Evolutionary conservation across 2,888 invertebrate species (phyloP).

Genomic region (Sesia bembeciformis): DNA sequence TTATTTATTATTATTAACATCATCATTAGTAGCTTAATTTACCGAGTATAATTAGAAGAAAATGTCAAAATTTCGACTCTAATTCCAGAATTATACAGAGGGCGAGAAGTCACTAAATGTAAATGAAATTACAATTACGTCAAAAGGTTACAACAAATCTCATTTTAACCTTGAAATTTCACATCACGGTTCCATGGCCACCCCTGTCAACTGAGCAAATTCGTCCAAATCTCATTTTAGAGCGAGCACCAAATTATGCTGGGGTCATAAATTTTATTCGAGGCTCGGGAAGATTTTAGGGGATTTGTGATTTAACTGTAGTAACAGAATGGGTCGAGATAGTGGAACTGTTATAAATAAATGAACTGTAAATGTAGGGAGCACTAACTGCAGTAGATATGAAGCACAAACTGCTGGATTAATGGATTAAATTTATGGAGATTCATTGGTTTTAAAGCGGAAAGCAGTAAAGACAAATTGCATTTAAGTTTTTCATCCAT

Average conservation of each 20-base stretch:
- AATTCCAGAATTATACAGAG: too few species aligned
- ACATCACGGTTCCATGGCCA: background rate
- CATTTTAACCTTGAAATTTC: background rate
- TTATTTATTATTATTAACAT: too few species aligned
- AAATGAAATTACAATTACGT: too few species aligned
- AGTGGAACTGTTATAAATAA: conserved; percentile 28
- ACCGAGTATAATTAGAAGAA: too few species aligned
- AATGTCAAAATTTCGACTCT: too few species aligned
- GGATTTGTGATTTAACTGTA: conserved; percentile 26
- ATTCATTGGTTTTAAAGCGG: background rate
- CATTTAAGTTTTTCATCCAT: too few species aligned
- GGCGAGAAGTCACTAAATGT: too few species aligned
- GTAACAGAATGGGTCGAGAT: conserved; percentile 16
- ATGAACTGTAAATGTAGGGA: conserved; percentile 33
- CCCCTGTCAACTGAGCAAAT: conserved; percentile 17
- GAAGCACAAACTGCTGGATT: background rate
- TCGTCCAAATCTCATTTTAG: conserved; percentile 22
- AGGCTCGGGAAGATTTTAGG: conserved; percentile 23
- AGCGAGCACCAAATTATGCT: conserved; percentile 18
- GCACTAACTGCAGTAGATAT: conserved; percentile 14
- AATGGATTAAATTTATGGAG: background rate
- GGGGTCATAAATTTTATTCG: conserved; percentile 37
- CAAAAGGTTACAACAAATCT: conserved; percentile 1
- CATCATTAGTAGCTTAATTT: too few species aligned
- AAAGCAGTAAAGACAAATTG: too few species aligned